Conservation (phyloP, 2,113 vertebrate genomes). For the Chionodraco myersi region DNA sequence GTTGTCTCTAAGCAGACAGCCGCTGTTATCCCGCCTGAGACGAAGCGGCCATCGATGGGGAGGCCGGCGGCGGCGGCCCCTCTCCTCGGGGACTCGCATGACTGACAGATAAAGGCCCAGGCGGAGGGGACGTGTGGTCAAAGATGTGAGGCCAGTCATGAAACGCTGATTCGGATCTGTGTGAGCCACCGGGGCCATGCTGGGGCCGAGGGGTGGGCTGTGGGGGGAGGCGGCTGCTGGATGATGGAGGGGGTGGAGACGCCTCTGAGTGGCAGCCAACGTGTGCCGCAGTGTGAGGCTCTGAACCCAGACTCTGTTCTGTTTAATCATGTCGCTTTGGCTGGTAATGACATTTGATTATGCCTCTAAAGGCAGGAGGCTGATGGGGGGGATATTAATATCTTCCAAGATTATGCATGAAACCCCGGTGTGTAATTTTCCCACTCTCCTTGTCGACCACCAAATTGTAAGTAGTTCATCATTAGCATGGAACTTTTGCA, state of each 20-base stretch:
- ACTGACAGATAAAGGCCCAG: constrained; percentile 71
- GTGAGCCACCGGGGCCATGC: constrained; percentile 44
- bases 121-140: constrained; percentile 65
- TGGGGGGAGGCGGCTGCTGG: constrained; percentile 43
- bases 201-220: constrained; percentile 25
- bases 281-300: constrained; percentile 69
- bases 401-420: constrained; percentile 99
- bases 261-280: constrained; percentile 67
- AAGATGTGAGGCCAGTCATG: constrained; percentile 68
- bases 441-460: constrained; percentile 93
- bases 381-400: constrained; percentile 93
- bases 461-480: constrained; percentile 99
- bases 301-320: constrained; percentile 91
- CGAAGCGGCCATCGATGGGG: constrained; percentile 28
- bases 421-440: constrained; percentile 96
- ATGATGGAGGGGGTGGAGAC: constrained; percentile 72
- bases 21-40: constrained; percentile 45
- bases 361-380: constrained; percentile 90
- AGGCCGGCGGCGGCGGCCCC: constrained; percentile 38
- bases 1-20: constrained; percentile 46
- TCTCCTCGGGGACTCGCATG: constrained; percentile 61
- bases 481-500: constrained; percentile 96
- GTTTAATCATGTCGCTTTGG: constrained; percentile 98
- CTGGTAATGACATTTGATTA: constrained; percentile 99
- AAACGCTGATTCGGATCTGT: constrained; percentile 74